A percentile compares a stretch with the other conserved stretches of the same genome.
These are phyloP conservation scores for Dasypogon diadema DNA, from an alignment of 2,888 invertebrate genomes.

Conservation along the genomic window DNA sequence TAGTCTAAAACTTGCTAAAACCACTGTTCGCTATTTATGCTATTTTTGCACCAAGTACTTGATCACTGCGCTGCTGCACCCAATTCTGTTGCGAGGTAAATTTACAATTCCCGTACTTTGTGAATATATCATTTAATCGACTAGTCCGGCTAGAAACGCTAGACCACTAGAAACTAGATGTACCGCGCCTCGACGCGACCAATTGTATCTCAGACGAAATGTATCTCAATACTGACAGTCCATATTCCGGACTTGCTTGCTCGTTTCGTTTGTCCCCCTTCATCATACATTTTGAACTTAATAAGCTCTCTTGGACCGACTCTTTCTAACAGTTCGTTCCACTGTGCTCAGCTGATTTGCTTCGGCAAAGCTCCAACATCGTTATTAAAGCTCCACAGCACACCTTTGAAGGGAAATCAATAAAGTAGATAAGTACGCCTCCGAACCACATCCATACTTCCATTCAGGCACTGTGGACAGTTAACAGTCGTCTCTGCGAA, in stretches of 20 bases:
- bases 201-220: not conserved
- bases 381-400: not conserved
- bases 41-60: not conserved
- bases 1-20: not conserved
- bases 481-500: no score
- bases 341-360: constrained; percentile 18
- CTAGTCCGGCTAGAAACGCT: not conserved
- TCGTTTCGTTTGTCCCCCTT: not conserved
- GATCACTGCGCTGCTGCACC: not conserved
- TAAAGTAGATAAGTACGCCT: no score
- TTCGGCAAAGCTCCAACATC: constrained; percentile 5
- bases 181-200: not conserved
- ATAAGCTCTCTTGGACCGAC: constrained; percentile 11
- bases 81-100: not conserved
- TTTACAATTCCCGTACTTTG: not conserved
- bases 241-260: not conserved
- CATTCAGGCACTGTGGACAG: no score
- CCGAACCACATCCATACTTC: no score
- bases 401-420: not conserved
- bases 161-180: not conserved
- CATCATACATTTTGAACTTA: not conserved
- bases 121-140: not conserved
- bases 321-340: not conserved
- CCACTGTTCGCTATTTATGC: no score
- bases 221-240: constrained; percentile 27